phyloP scores from a whole-genome alignment of 2,797 vertebrate genomes.

The Bradypus variegatus region DNA sequence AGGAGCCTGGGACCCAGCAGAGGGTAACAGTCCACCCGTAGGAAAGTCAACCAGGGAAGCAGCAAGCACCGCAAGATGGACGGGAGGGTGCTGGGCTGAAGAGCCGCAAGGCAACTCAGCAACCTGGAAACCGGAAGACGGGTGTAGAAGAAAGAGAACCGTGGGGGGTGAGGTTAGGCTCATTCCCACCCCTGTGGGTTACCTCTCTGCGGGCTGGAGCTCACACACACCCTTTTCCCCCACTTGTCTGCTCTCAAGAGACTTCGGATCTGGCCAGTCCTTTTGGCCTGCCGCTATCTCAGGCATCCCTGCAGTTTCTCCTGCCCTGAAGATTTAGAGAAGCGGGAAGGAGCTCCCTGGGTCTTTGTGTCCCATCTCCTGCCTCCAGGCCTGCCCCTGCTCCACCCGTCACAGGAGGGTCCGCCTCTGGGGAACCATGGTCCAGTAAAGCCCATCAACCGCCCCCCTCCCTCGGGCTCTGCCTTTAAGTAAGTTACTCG shows the following conservation, averaged over 20 bases:
- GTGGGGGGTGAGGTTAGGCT: no score
- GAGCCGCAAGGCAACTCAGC: neutral
- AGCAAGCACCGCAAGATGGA: no score
- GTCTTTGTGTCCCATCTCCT: neutral
- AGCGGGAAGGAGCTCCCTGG: neutral
- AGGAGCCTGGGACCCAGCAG: neutral
- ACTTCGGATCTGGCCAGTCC: neutral
- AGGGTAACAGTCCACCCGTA: neutral
- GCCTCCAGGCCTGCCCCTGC: neutral
- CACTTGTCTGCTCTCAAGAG: neutral
- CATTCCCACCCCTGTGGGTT: neutral
- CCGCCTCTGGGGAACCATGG: no score
- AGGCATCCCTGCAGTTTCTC: neutral
- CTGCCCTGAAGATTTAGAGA: neutral
- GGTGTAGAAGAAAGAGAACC: neutral
- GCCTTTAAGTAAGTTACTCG: neutral
- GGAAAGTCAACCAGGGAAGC: neutral
- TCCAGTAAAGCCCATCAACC: neutral
- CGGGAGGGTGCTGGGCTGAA: neutral
- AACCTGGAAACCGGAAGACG: neutral
- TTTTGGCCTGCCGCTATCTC: neutral
- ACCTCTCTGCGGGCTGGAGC: neutral
- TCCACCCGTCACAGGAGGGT: neutral
- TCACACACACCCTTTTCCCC: neutral
- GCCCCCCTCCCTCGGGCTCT: neutral